These are phyloP conservation scores for Periphyllus acericola DNA, from an alignment of 2,888 invertebrate species.

Conservation along the genomic window DNA sequence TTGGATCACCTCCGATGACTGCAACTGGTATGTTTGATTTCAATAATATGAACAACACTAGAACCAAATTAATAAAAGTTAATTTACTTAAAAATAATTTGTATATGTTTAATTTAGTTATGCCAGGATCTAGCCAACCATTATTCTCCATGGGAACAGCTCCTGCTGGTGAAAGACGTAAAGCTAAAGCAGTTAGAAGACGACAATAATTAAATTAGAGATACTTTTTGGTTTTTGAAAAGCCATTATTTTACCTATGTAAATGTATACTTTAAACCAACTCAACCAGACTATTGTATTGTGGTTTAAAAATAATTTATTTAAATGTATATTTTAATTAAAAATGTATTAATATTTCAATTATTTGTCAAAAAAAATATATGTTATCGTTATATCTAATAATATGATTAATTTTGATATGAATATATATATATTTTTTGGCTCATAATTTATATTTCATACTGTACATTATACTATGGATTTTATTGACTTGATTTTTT, in stretches of 20 bases:
- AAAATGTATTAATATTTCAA: not conserved
- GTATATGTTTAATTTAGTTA: conserved; percentile 9
- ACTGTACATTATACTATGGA: not conserved
- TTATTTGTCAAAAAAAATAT: conserved; percentile 6
- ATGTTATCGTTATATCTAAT: not conserved
- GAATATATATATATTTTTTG: not conserved
- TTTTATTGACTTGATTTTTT: conserved; percentile 7
- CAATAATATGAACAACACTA: too few relatives aligned
- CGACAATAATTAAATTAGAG: conserved; percentile 1
- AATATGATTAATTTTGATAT: conserved; percentile 6
- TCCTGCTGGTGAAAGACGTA: conserved; percentile 39
- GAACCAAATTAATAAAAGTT: not conserved
- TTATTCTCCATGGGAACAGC: conserved; percentile 47
- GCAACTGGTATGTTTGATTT: conserved; percentile 23
- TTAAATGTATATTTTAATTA: not conserved
- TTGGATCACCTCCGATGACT: conserved; percentile 32
- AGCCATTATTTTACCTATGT: not conserved
- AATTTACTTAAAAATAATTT: not conserved
- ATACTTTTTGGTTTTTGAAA: not conserved
- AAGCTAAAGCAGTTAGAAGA: conserved; percentile 56
- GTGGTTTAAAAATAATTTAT: conserved; percentile 9
- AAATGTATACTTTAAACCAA: not conserved
- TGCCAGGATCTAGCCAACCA: conserved; percentile 40
- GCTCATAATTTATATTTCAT: not conserved
- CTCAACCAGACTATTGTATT: not conserved